phyloP scores from a whole-genome alignment of 2,113 vertebrate species.

The Nothoprocta pentlandii region DNA sequence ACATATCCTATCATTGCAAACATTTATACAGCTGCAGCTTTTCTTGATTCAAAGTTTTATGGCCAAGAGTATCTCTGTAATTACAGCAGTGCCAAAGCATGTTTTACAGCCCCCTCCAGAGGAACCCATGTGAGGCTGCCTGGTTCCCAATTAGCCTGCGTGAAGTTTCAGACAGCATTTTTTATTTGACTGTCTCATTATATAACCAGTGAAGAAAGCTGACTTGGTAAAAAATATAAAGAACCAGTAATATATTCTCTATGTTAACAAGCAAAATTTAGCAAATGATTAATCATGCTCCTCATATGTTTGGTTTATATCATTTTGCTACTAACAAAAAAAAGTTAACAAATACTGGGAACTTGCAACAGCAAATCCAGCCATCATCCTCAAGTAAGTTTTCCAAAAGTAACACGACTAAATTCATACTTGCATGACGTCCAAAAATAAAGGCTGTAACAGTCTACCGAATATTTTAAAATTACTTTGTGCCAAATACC shows the following conservation, averaged over 20 bases:
- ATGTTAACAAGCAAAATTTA: background rate
- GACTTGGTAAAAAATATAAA: background rate
- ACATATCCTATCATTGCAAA: background rate
- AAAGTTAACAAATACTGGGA: background rate
- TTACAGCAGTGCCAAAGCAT: background rate
- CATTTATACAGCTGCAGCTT: background rate
- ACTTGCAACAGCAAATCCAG: accelerated
- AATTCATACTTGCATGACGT: background rate
- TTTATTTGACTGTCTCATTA: background rate
- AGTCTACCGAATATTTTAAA: background rate
- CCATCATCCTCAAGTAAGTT: background rate
- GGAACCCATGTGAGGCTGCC: background rate
- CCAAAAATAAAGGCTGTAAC: background rate
- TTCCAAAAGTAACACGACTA: background rate
- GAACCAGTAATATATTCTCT: background rate
- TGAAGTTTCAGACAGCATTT: background rate
- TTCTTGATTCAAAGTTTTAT: background rate
- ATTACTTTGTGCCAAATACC: background rate
- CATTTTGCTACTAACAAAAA: background rate
- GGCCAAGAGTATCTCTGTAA: background rate
- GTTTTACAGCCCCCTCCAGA: background rate
- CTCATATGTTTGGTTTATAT: background rate
- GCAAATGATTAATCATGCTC: background rate
- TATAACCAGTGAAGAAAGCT: background rate
- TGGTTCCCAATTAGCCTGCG: background rate